Evolutionary conservation across 2,113 vertebrate genomes (phyloP).

Genomic region (Nothoprocta perdicaria): DNA sequence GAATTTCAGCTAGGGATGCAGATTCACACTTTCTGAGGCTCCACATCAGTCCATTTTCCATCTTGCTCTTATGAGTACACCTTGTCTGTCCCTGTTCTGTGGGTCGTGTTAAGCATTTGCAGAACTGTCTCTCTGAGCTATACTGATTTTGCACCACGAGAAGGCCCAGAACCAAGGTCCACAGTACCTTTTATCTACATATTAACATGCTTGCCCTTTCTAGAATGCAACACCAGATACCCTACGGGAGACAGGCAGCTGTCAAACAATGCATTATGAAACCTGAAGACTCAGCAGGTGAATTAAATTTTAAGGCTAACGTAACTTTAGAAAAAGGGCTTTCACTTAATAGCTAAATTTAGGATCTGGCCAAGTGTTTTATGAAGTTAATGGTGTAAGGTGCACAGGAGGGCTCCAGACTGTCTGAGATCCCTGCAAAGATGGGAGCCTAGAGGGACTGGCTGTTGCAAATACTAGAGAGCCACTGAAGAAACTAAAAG

Average conservation of each 20-base stretch:
- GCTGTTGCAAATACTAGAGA: not conserved
- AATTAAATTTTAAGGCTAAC: slow-evolving; percentile 40
- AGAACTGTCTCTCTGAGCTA: not conserved
- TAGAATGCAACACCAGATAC: not conserved
- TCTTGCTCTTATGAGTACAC: not conserved
- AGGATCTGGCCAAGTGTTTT: not conserved
- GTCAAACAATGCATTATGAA: not conserved
- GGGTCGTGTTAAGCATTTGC: not conserved
- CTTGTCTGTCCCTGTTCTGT: not conserved
- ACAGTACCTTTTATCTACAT: not conserved
- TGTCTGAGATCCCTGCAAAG: not conserved
- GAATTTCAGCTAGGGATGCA: not conserved
- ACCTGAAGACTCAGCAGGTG: not conserved
- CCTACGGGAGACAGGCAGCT: not conserved
- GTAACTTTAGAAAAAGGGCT: slow-evolving; percentile 13
- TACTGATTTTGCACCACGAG: not conserved
- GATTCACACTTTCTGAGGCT: not conserved
- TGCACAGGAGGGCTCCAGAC: not conserved
- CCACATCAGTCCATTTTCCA: not conserved
- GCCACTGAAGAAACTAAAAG: not conserved
- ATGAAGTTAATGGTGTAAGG: not conserved
- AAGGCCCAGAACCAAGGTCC: not conserved
- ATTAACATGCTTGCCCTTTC: not conserved
- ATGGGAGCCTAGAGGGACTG: not conserved
- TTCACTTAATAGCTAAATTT: not conserved